These are phyloP conservation scores for Bufo bufo DNA, from an alignment of 2,113 vertebrate species.

Conservation along the genomic window DNA sequence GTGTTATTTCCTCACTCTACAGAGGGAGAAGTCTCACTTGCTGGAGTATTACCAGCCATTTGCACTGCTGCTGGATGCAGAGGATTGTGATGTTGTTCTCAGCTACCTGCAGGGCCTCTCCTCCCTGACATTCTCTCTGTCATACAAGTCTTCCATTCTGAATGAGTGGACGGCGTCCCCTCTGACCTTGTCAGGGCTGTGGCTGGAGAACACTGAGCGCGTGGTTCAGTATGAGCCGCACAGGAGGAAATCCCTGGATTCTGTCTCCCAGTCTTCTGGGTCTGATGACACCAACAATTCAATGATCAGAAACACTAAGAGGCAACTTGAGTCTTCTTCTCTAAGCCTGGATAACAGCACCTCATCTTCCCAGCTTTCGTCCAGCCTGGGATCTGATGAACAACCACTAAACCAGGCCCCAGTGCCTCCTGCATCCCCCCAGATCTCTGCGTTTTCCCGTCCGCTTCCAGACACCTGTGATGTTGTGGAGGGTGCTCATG, in stretches of 20 bases:
- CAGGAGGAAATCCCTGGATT: constrained; percentile 82
- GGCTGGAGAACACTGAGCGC: constrained; percentile 69
- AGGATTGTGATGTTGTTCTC: constrained; percentile 92
- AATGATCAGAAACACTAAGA: constrained; percentile 53
- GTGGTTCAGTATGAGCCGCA: constrained; percentile 58
- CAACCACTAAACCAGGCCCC: constrained; percentile 32
- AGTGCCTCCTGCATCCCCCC: constrained; percentile 63
- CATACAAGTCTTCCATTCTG: constrained; percentile 91
- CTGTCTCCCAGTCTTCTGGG: constrained; percentile 85
- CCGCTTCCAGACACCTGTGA: constrained; percentile 67
- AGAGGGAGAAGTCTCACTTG: constrained; percentile 80
- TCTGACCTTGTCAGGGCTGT: constrained; percentile 84
- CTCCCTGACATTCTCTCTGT: constrained; percentile 87
- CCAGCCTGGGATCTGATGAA: constrained; percentile 88
- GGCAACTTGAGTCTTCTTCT: constrained; percentile 77
- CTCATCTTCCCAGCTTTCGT: constrained; percentile 88
- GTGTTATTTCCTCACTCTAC: constrained; percentile 88
- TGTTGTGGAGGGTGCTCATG: constrained; percentile 66
- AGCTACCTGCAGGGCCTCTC: constrained; percentile 91
- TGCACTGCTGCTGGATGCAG: constrained; percentile 84
- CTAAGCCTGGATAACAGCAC: constrained; percentile 86
- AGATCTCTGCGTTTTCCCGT: constrained; percentile 72
- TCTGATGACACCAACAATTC: constrained; percentile 66
- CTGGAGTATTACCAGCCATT: constrained; percentile 81
- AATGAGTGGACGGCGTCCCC: constrained; percentile 95